Base-by-base conservation (phyloP, 2,797 vertebrate genomes). In the Chromis chromis region DNA sequence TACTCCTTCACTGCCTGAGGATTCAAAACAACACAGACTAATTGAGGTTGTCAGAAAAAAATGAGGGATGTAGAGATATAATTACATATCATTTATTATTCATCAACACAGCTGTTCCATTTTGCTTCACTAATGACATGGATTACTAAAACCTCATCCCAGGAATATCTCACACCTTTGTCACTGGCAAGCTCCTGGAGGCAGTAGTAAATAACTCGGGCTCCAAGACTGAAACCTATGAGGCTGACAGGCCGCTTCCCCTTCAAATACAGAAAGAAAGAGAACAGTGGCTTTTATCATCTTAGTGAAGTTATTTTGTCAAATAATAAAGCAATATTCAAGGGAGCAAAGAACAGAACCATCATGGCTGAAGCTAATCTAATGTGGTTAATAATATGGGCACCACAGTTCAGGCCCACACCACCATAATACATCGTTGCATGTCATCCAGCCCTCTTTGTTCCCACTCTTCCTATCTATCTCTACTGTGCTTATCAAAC, bases 171-270 rank as follows among this genome's bases (percentile, higher is more conserved):
- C 2, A 10, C 92, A 99, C 98, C 97, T 96, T 96, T 89, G 63
- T 99, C 98, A 74, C 94, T 96, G 63, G 97, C 96, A 75, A 99
- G 96, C 87, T 99, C 98, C 68, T 97, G 96, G 19, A 99, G 94
- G 83, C 98, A 99, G 95, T 96, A 99, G 91, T 98, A 99, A 89
- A 99, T 98, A 14, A 99, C 98, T 87, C 98, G 94, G 50, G 98
- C 98, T 14, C 98, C 98, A 4, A 99, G 95, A 81, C 97, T 99
- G 92, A 99, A 99, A 39, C 98, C 98, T 28, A 99, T 95, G 67
- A 99, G 94, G 36, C 95, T 97, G 87, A 99, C 98, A 0, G 98
- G 98, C 21, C 98, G 94, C 80, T 80, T 96, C 44, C 98, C 98
- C 98, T 99, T 86, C 16, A 82, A 54, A 83, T 13, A 82, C 39